A percentile compares a stretch with the other conserved stretches of the same genome.
These are phyloP conservation scores for Neotoma lepida DNA, from an alignment of 2,113 vertebrate genomes.

Conservation along the genomic window DNA sequence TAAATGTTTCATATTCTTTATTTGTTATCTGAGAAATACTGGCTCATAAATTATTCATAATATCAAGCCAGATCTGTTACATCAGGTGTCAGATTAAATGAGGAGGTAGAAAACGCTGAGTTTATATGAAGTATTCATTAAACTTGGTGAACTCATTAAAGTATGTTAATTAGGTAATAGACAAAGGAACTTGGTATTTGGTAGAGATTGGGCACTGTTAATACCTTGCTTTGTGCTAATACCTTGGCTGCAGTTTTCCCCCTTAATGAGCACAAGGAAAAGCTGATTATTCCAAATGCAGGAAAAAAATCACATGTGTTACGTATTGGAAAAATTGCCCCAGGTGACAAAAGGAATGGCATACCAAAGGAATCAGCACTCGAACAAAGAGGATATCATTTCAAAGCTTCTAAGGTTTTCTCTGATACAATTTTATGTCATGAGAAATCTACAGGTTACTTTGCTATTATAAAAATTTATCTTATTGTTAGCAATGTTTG, in stretches of 20 bases:
- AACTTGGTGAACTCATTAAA: slow-evolving; percentile 86
- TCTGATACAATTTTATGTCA: slow-evolving; percentile 74
- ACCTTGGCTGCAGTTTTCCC: slow-evolving; percentile 83
- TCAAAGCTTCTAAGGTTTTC: slow-evolving; percentile 77
- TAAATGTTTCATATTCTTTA: slow-evolving; percentile 61
- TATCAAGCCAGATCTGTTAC: slow-evolving; percentile 79
- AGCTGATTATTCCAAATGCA: slow-evolving; percentile 87
- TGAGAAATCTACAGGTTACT: slow-evolving; percentile 70
- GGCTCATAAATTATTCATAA: slow-evolving; percentile 83
- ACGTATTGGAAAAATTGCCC: slow-evolving; percentile 86
- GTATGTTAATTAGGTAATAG: slow-evolving; percentile 87
- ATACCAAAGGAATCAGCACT: slow-evolving; percentile 81
- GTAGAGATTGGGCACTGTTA: slow-evolving; percentile 85
- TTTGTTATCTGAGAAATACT: slow-evolving; percentile 80
- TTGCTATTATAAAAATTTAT: slow-evolving; percentile 68
- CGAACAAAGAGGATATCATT: slow-evolving; percentile 83
- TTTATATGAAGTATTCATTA: slow-evolving; percentile 85
- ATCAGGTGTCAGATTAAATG: slow-evolving; percentile 82
- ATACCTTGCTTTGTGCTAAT: slow-evolving; percentile 86
- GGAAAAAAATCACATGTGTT: slow-evolving; percentile 83
- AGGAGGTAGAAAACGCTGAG: slow-evolving; percentile 82
- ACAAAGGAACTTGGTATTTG: slow-evolving; percentile 85
- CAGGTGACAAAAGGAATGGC: slow-evolving; percentile 85
- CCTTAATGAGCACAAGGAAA: slow-evolving; percentile 86
- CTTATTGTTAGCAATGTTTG: slow-evolving; percentile 59